Conservation (phyloP, 2,888 invertebrate species). For the Nomada goodeniana region DNA sequence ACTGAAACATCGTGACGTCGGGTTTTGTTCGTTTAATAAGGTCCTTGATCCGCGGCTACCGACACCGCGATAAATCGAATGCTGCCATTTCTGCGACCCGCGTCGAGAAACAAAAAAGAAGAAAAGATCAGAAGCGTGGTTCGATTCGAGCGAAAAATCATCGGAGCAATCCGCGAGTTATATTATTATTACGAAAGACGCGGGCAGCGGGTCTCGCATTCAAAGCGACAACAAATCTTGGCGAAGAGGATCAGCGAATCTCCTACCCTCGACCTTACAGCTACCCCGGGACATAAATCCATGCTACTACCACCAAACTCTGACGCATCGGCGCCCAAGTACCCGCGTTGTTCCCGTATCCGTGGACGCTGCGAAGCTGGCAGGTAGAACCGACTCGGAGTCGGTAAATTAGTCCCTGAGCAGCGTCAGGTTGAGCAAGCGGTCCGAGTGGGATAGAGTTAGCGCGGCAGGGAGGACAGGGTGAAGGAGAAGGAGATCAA, state of each 20-base stretch:
- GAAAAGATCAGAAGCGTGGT: background rate
- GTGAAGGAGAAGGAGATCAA: constrained; percentile 24
- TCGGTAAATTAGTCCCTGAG: constrained; percentile 75
- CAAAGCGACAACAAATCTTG: constrained; percentile 37
- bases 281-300: constrained; percentile 54
- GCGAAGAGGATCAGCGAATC: constrained; percentile 17
- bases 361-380: constrained; percentile 61
- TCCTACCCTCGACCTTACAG: constrained; percentile 56
- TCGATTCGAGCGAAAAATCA: background rate
- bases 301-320: constrained; percentile 9
- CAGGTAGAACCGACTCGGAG: constrained; percentile 70
- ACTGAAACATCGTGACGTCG: background rate
- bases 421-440: constrained; percentile 56
- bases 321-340: constrained; percentile 48
- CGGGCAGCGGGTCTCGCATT: constrained; percentile 4
- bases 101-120: background rate
- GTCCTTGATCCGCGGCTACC: background rate
- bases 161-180: background rate
- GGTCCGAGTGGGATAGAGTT: constrained; percentile 26
- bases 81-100: background rate
- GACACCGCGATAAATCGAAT: too few relatives aligned
- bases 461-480: background rate
- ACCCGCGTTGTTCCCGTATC: constrained; percentile 59
- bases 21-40: constrained; percentile 25
- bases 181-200: constrained; percentile 13